Percentiles rank a stretch among this genome's conserved stretches.
Conservation (phyloP, 2,113 vertebrate species). For the Ammodramus savannarum region DNA sequence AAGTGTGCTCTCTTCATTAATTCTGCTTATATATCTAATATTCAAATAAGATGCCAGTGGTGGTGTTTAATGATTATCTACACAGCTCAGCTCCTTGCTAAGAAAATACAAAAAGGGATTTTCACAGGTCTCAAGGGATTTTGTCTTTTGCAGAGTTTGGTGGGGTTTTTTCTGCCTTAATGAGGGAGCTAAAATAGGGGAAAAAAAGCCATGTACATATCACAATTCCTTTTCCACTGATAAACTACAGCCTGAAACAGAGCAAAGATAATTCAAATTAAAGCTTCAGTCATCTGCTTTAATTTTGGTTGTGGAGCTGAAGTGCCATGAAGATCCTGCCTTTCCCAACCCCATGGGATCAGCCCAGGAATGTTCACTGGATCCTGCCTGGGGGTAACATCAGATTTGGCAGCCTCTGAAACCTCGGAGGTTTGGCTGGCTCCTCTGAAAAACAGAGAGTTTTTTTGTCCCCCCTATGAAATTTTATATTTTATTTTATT, state of each 20-base stretch:
- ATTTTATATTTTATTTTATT: neutral
- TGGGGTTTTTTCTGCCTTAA: neutral
- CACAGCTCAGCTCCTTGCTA: neutral
- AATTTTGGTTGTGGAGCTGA: neutral
- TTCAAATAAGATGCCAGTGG: neutral
- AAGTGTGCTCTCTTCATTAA: neutral
- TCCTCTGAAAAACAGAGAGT: neutral
- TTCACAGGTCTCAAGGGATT: neutral
- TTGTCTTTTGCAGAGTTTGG: neutral
- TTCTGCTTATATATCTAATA: neutral
- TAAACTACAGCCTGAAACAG: neutral
- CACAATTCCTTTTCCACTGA: neutral
- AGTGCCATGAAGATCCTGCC: neutral
- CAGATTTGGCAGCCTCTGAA: neutral
- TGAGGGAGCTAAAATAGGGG: neutral
- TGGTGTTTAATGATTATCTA: slow-evolving; percentile 11
- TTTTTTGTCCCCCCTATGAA: neutral
- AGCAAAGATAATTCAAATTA: slow-evolving; percentile 35
- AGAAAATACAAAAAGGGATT: neutral
- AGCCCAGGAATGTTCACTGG: neutral
- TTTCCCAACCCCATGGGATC: neutral
- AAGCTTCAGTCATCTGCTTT: neutral
- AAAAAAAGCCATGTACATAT: neutral
- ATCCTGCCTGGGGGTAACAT: neutral
- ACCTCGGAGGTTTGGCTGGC: neutral